Evolutionary conservation across 2,113 vertebrate species (phyloP).

Genomic region (Casuarius casuarius): DNA sequence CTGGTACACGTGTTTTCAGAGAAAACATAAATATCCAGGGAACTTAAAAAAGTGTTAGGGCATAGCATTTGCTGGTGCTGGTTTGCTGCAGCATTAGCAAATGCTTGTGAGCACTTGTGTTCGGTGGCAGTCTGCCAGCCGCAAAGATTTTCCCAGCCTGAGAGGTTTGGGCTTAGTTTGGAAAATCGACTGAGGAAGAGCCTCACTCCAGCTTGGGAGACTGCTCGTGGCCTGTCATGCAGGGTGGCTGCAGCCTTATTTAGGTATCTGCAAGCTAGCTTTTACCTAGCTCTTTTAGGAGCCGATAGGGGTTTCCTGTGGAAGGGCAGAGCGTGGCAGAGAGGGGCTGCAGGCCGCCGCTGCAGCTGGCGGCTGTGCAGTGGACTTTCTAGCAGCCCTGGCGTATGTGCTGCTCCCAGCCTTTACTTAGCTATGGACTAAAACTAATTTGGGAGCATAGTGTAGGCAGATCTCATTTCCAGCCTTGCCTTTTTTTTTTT

Average conservation of each 20-base stretch:
- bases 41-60: fast-evolving
- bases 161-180: neutral
- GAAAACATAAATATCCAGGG: neutral
- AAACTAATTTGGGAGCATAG: neutral
- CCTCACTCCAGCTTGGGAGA: neutral
- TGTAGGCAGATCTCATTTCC: neutral
- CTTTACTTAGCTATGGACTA: too few species aligned
- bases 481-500: neutral
- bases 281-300: too few species aligned
- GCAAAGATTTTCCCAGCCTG: neutral
- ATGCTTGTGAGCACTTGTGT: neutral
- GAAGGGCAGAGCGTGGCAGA: neutral
- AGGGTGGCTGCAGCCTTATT: neutral
- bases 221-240: neutral
- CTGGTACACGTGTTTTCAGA: neutral
- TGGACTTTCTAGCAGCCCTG: too few species aligned
- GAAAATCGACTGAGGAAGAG: neutral
- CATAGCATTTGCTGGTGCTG: neutral
- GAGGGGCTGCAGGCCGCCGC: neutral
- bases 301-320: too few species aligned
- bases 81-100: neutral
- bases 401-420: fast-evolving
- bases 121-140: neutral
- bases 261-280: neutral
- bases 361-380: too few species aligned